Conservation (phyloP, 1,140 invertebrate genomes). For the Trigoniulus corallinus region DNA sequence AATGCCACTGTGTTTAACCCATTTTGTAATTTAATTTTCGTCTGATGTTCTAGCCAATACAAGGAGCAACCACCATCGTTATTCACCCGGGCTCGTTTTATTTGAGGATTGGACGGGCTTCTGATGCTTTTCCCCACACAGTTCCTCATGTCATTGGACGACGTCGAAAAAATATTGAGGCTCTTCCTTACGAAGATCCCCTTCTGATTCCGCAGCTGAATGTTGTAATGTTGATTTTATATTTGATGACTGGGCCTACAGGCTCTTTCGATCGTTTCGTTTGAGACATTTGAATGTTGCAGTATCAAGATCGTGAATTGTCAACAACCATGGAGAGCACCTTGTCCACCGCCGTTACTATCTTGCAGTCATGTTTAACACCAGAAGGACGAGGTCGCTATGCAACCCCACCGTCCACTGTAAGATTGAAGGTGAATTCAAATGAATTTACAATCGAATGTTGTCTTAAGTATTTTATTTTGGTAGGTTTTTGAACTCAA, state of each 20-base stretch:
- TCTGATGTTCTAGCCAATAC: conserved; percentile 34
- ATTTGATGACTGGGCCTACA: no score
- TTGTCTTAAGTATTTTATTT: conserved; percentile 1
- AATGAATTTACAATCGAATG: not conserved
- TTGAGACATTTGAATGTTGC: no score
- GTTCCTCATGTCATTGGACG: conserved; percentile 71
- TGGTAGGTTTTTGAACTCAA: conserved; percentile 22
- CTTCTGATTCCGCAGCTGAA: conserved; percentile 15
- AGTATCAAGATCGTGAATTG: conserved; percentile 37
- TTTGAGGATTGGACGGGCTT: conserved; percentile 71
- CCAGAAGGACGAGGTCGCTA: conserved; percentile 59
- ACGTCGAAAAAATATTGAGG: conserved; percentile 31
- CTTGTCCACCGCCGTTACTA: conserved; percentile 58
- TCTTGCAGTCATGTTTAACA: conserved; percentile 64
- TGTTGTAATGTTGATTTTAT: conserved; percentile 15
- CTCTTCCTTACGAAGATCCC: conserved; percentile 40
- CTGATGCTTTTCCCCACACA: conserved; percentile 66
- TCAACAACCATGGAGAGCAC: conserved; percentile 61
- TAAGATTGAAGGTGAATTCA: conserved; percentile 31
- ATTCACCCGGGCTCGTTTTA: conserved; percentile 86
- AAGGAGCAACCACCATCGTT: conserved; percentile 67
- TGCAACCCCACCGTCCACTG: conserved; percentile 69
- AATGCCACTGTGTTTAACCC: no score
- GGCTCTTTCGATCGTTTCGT: no score
- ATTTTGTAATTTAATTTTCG: not conserved